A percentile compares a stretch with the other conserved stretches of the same genome.
phyloP scores from a whole-genome alignment of 1,140 invertebrate genomes.

The Cotesia chilonis region DNA sequence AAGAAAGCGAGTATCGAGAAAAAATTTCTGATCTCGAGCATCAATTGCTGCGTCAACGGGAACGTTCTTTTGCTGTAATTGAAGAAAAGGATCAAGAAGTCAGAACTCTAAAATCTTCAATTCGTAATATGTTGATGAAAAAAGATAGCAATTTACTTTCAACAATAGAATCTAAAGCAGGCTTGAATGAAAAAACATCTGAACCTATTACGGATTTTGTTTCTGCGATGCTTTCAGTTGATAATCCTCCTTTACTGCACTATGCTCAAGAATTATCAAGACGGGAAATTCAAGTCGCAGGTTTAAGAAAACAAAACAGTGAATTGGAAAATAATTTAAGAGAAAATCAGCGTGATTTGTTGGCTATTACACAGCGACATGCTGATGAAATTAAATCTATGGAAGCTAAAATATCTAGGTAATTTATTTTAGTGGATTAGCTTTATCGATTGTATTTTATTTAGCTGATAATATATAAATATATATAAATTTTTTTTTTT shows the following conservation, averaged over 20 bases:
- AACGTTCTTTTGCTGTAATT: slow-evolving; percentile 77
- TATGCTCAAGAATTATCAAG: slow-evolving; percentile 85
- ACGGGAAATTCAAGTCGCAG: slow-evolving; percentile 81
- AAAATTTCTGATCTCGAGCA: slow-evolving; percentile 74
- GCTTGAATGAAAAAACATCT: slow-evolving; percentile 23
- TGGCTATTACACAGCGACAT: slow-evolving; percentile 69
- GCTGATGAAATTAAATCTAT: slow-evolving; percentile 68
- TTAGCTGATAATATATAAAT: slow-evolving; percentile 10
- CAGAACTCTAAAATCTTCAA: slow-evolving; percentile 70
- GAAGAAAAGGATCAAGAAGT: slow-evolving; percentile 86
- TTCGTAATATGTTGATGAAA: slow-evolving; percentile 66
- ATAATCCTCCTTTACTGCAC: slow-evolving; percentile 79
- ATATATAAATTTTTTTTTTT: no score
- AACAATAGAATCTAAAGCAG: slow-evolving; percentile 5
- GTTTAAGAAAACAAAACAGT: slow-evolving; percentile 76
- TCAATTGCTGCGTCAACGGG: slow-evolving; percentile 80
- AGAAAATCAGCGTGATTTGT: slow-evolving; percentile 70
- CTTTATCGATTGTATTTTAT: slow-evolving; percentile 26
- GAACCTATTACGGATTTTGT: slow-evolving; percentile 52
- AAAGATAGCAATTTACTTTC: slow-evolving; percentile 38
- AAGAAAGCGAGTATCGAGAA: slow-evolving; percentile 67
- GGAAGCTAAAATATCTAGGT: slow-evolving; percentile 54
- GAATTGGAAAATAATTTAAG: slow-evolving; percentile 74
- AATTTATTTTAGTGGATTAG: slow-evolving; percentile 15
- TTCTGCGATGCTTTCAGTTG: slow-evolving; percentile 52